Evolutionary conservation across 2,888 invertebrate genomes (phyloP), one percentile per base, ranked within the genome.

Genomic region (Alentia gelatinosa): DNA sequence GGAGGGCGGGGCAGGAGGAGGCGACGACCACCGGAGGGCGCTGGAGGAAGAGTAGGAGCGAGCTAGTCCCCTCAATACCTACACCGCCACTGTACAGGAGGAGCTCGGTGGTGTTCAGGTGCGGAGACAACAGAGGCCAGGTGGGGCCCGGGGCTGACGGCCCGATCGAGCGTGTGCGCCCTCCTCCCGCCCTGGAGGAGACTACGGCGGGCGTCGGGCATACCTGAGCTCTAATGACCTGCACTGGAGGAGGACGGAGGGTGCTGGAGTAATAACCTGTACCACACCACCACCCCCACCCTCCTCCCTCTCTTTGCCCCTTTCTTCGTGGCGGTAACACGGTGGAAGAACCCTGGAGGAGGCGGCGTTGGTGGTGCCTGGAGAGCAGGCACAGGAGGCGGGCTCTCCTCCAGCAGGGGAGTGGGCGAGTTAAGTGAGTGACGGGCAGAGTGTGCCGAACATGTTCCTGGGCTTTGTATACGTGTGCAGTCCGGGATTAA

Each of bases 211-310:
- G 56, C 56, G 23, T 56, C 23, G 19, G 56, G 19, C 68, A 68
- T 68, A 68, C 30, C 68, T 68, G 68, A 30, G 68, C 68, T 26
- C 68, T 68, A 68, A 68, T 68, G 30, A 68, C 68, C 68, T 68
- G 26, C 30, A 68, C 68, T 26, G 68, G 68, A 68, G 68, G 68
- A 68, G 68, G 12, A 30, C 5, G n/a, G 30, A 12, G 26, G 23
- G 68, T 68, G 12, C 23, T n/a, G 56, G 56, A 56, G 56, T 12
- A 12, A 42, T 42, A 42, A 42, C 15, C 47, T 56, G 56, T 56
- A 56, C 56, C 56, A 19, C 56, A 56, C 56, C 56, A n/a, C 56
- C 56, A n/a, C 56, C 56, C 56, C 56, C 19, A 19, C 56, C 19
- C 56, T n/a, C 56, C 19, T 3, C 23, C 5, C 56, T n/a, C 56